Evolutionary conservation across 2,113 vertebrate species (phyloP).

Genomic region (Lophochroa leadbeateri): DNA sequence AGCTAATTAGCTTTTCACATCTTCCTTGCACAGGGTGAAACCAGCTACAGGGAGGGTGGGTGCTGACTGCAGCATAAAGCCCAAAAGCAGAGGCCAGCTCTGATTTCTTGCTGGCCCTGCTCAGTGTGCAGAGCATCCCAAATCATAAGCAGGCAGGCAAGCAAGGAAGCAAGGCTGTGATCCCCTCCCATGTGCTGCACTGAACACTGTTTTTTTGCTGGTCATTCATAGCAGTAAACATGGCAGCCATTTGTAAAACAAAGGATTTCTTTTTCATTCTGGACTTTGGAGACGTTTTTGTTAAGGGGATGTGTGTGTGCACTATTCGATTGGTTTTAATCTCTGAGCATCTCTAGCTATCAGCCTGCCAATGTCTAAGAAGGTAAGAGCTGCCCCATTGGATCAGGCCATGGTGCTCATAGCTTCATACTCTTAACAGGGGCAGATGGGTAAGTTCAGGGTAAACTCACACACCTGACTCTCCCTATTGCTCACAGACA

Average conservation of each 20-base stretch:
- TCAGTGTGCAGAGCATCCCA: too few relatives aligned
- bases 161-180: neutral
- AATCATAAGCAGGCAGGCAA: neutral
- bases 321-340: neutral
- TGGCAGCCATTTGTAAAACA: neutral
- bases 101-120: neutral
- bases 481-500: neutral
- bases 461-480: accelerated
- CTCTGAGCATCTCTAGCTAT: neutral
- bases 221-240: neutral
- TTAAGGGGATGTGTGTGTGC: accelerated
- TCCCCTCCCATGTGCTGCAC: neutral
- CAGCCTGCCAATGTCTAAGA: neutral
- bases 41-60: neutral
- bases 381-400: neutral
- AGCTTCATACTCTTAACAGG: neutral
- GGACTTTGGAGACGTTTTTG: neutral
- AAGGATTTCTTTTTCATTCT: neutral
- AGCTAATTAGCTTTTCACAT: neutral
- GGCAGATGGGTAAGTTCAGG: neutral
- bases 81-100: neutral
- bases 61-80: neutral
- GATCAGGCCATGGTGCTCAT: neutral
- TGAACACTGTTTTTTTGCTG: neutral
- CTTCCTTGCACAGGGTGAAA: neutral